Percentiles rank a stretch among this genome's conserved stretches.
These are phyloP conservation scores for Hippocampus zosterae DNA, from an alignment of 2,113 vertebrate species.

Conservation along the genomic window DNA sequence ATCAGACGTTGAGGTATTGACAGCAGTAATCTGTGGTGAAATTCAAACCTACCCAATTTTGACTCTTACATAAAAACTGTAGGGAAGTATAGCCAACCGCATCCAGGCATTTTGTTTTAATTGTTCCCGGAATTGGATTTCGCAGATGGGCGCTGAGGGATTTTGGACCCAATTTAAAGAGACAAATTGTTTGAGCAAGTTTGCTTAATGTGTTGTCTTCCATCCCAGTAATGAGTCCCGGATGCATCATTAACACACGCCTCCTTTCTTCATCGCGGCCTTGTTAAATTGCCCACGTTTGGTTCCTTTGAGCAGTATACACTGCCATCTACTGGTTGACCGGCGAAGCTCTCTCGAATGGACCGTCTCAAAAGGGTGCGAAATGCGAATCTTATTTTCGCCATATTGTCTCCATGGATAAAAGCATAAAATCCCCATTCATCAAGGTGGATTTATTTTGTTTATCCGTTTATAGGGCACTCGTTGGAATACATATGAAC, in stretches of 20 bases:
- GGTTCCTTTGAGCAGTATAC: constrained; percentile 6
- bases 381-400: too few species aligned
- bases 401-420: neutral
- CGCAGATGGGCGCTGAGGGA: constrained; percentile 9
- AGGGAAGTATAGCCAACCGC: neutral
- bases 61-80: constrained; percentile 9
- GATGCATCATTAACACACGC: neutral
- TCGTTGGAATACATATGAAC: neutral
- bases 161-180: constrained; percentile 12
- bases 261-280: constrained; percentile 11
- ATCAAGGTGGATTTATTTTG: neutral
- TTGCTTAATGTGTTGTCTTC: constrained; percentile 9
- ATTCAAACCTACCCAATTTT: neutral
- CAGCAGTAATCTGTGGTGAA: neutral
- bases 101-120: neutral
- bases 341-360: neutral
- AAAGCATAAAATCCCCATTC: neutral
- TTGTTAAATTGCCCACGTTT: constrained; percentile 18
- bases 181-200: constrained; percentile 13
- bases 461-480: neutral
- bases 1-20: constrained; percentile 82
- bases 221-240: constrained; percentile 17
- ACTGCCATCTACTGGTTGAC: constrained; percentile 52
- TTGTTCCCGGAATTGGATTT: constrained; percentile 1
- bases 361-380: neutral